Evolutionary conservation across 2,113 vertebrate species (phyloP), one percentile per base, ranked within the genome.

Genomic region (Psilopsiagon aymara): DNA sequence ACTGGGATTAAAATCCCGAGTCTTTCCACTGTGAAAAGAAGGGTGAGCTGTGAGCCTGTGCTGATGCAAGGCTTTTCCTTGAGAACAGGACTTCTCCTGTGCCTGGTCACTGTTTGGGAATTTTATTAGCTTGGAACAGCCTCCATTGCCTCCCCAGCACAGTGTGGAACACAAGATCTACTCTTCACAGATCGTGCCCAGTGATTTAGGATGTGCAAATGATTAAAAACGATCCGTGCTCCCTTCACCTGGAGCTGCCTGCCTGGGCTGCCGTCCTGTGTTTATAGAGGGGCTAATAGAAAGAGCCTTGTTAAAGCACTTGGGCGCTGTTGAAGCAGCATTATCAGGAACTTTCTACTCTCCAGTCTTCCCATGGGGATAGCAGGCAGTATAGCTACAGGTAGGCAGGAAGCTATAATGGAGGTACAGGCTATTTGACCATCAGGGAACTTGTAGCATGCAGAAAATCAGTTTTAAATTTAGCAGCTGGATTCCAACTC

Each of bases 41-140:
- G 39, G 28, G 60, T 4, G 12, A 95, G 31, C 13, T 91, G 82
- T 64, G 77, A 94, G 78, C 63, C 12, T 11, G 35, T 71, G 89
- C 86, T 86, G 68, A 82, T 63, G 83, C 19, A 75, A 82, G 44
- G 55, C 47, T 91, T 94, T 84, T 92, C 21, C 73, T 62, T 59
- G 71, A 92, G 77, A 92, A 94, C 37, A 89, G 81, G 91, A 85
- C 75, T 93, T 86, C 76, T 89, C 86, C 90, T 89, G 77, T 91
- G 66, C 39, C 1, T 13, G 71, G 43, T 68, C 91, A 86, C 70
- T 88, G 44, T 33, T 59, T 7, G 23, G 57, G 71, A 90, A 82
- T 91, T 94, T 97, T 92, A 94, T 71, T 95, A 76, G 84, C 53
- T 63, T 80, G 84, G 82, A 91, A 87, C 5, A 67, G 66, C 24